Conservation (phyloP, 2,888 invertebrate genomes). For the Brenthis hecate region DNA sequence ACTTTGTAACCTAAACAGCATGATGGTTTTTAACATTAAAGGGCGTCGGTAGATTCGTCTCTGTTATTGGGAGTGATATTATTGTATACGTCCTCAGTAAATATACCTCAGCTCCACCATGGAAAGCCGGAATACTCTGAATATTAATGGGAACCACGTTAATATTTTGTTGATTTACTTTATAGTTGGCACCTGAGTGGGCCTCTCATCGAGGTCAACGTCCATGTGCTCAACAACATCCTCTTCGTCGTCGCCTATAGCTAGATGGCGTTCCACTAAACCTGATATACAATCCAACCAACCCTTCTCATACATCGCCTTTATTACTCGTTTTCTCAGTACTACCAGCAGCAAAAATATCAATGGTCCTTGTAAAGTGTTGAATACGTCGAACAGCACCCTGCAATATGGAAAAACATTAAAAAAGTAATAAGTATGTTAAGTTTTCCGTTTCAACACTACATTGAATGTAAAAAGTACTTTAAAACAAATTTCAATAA, state of each 20-base stretch:
- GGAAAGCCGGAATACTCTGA: too few species aligned
- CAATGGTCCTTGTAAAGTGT: slow-evolving; percentile 83
- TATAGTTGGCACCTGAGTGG: slow-evolving; percentile 4
- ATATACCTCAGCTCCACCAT: too few species aligned
- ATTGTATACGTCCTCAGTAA: too few species aligned
- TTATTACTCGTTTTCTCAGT: slow-evolving; percentile 77
- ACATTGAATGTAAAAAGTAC: background rate
- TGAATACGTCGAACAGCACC: slow-evolving; percentile 82
- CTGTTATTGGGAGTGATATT: too few species aligned
- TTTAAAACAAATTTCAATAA: too few species aligned
- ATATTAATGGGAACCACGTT: too few species aligned
- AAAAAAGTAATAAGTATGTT: background rate
- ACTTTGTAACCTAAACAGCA: too few species aligned
- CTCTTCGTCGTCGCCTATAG: slow-evolving; percentile 73
- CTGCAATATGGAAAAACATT: slow-evolving; percentile 52
- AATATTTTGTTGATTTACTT: too few species aligned
- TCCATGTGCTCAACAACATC: slow-evolving; percentile 69
- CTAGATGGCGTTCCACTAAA: slow-evolving; percentile 57
- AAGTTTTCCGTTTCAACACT: background rate
- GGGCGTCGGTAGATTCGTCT: too few species aligned
- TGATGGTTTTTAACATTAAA: too few species aligned
- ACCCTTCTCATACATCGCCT: slow-evolving; percentile 60
- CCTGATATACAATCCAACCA: slow-evolving; percentile 59
- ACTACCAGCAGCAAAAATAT: slow-evolving; percentile 84
- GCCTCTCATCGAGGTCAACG: slow-evolving; percentile 57